Evolutionary conservation across 2,113 vertebrate genomes (phyloP).

Genomic region (Apodemus sylvaticus): DNA sequence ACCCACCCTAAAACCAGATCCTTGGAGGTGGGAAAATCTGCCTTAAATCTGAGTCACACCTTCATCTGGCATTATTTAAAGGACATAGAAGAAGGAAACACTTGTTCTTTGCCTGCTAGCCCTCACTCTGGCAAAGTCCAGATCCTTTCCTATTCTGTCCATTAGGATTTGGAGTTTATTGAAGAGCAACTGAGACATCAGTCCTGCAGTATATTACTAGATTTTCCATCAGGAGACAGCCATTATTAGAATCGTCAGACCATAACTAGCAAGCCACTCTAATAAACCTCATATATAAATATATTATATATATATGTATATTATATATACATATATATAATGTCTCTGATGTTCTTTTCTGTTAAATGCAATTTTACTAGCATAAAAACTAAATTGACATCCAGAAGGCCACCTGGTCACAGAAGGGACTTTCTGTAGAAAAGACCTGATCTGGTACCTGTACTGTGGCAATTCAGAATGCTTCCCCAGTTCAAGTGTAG

Average conservation of each 20-base stretch:
- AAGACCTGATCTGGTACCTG: not conserved
- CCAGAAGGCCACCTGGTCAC: not conserved
- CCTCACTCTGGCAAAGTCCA: not conserved
- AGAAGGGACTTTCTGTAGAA: not conserved
- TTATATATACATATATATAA: too few relatives aligned
- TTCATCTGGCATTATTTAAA: not conserved
- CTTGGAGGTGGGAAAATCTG: not conserved
- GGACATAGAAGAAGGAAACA: not conserved
- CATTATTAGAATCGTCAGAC: not conserved
- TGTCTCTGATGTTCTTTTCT: conserved; percentile 43
- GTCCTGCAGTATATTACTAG: not conserved
- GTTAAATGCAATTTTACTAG: conserved; percentile 41
- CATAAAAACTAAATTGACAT: not conserved
- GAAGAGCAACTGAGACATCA: not conserved
- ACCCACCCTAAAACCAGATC: not conserved
- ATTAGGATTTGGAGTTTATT: not conserved
- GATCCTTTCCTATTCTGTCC: too few relatives aligned
- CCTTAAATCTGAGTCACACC: not conserved
- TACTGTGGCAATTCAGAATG: not conserved
- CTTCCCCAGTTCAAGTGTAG: not conserved
- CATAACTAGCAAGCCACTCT: not conserved
- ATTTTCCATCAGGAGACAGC: not conserved
- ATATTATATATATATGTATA: too few relatives aligned
- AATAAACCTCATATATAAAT: not conserved
- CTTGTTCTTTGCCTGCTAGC: not conserved